phyloP scores from a whole-genome alignment of 2,113 vertebrate genomes.

The Esox niger region DNA sequence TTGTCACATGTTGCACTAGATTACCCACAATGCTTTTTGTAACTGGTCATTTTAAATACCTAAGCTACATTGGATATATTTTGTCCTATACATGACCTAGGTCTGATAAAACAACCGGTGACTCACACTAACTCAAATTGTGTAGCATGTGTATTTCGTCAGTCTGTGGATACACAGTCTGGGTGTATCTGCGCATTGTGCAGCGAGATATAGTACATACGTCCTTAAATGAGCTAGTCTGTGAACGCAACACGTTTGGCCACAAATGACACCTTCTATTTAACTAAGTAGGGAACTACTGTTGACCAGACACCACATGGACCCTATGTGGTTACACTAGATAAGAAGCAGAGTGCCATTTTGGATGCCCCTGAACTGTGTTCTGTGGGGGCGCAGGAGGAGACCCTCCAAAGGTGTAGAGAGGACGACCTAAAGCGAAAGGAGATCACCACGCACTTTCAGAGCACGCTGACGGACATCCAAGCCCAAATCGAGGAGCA shows the following conservation, averaged over 20 bases:
- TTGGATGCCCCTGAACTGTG: not conserved
- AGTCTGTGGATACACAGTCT: too few species aligned
- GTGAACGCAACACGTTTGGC: too few species aligned
- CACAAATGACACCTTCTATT: too few species aligned
- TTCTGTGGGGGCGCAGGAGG: slow-evolving; percentile 70
- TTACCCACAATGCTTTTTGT: too few species aligned
- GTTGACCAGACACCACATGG: too few species aligned
- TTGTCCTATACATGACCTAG: too few species aligned
- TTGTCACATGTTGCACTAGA: not conserved
- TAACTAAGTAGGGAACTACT: too few species aligned
- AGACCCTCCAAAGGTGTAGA: slow-evolving; percentile 90
- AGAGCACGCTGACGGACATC: slow-evolving; percentile 91
- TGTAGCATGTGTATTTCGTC: too few species aligned
- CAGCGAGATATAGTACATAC: not conserved
- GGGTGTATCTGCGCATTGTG: not conserved
- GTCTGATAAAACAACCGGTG: too few species aligned
- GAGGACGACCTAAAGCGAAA: slow-evolving; percentile 98
- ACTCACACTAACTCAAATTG: too few species aligned
- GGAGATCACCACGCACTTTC: slow-evolving; percentile 97
- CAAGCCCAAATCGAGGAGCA: slow-evolving; percentile 97
- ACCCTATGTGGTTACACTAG: not conserved
- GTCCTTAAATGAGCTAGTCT: not conserved
- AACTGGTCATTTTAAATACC: not conserved
- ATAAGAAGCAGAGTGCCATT: too few species aligned
- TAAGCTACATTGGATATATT: too few species aligned